A percentile compares a stretch with the other conserved stretches of the same genome.
These are phyloP conservation scores for Polyodon spathula DNA, from an alignment of 2,113 vertebrate genomes.

Conservation along the genomic window DNA sequence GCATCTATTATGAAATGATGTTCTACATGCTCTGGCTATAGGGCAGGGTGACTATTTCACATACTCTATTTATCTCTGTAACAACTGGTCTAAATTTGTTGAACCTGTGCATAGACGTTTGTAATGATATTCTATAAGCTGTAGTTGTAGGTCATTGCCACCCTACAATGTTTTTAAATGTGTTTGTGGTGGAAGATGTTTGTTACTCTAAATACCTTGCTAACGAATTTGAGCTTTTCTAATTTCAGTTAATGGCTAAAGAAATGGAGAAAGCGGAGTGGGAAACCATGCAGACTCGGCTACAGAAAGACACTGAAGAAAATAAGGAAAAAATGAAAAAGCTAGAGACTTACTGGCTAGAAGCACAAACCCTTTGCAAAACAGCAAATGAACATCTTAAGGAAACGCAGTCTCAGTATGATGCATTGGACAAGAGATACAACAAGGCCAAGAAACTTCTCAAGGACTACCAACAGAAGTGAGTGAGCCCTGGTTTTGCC, in stretches of 20 bases:
- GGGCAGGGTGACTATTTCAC: no score
- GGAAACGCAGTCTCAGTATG: slow-evolving; percentile 74
- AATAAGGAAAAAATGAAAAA: slow-evolving; percentile 72
- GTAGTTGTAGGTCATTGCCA: no score
- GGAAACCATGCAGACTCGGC: slow-evolving; percentile 59
- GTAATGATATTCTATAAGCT: no score
- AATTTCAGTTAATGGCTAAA: slow-evolving; percentile 53
- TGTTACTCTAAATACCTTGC: not conserved
- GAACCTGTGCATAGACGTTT: no score
- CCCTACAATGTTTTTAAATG: no score
- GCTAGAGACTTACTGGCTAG: slow-evolving; percentile 79
- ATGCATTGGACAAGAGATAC: slow-evolving; percentile 83
- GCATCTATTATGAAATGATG: no score
- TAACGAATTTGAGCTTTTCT: not conserved
- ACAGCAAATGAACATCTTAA: slow-evolving; percentile 72
- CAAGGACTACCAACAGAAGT: slow-evolving; percentile 88
- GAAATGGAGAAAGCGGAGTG: slow-evolving; percentile 62
- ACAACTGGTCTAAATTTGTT: no score
- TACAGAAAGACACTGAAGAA: slow-evolving; percentile 71
- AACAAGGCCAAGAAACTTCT: slow-evolving; percentile 83
- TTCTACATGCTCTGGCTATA: no score
- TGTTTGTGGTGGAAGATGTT: not conserved
- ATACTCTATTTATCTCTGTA: no score
- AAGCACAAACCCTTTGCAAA: slow-evolving; percentile 80
- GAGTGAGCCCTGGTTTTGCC: slow-evolving; percentile 31